A percentile compares a stretch with the other conserved stretches of the same genome.
Conservation (phyloP, 2,888 invertebrate species). For the Metallyticus violacea region DNA sequence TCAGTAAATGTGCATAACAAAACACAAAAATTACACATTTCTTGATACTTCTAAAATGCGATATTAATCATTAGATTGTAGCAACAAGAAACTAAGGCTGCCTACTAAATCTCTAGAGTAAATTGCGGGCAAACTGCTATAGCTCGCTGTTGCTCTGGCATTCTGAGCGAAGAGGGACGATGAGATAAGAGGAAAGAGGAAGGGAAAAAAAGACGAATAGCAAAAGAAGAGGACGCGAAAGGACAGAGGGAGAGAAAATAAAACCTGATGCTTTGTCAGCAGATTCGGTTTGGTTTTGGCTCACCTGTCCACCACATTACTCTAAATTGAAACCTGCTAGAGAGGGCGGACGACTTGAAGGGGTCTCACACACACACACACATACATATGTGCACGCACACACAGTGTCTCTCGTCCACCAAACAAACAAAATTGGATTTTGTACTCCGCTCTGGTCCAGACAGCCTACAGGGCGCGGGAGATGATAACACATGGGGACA, state of each 20-base stretch:
- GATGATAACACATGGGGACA: not conserved
- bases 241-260: conserved; percentile 6
- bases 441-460: conserved; percentile 24
- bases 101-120: too few relatives aligned
- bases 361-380: not conserved
- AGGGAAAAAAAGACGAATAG: not conserved
- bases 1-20: too few relatives aligned
- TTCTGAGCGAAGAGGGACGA: not conserved
- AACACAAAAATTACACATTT: too few relatives aligned
- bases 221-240: not conserved
- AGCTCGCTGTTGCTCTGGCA: not conserved
- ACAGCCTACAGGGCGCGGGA: not conserved
- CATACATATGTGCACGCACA: not conserved
- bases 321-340: conserved; percentile 30
- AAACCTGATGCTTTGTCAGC: conserved; percentile 30
- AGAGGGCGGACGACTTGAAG: conserved; percentile 3
- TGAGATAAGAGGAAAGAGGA: not conserved
- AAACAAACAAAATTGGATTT: conserved; percentile 33
- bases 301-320: conserved; percentile 31
- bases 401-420: conserved; percentile 2
- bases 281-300: conserved; percentile 24
- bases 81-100: too few relatives aligned
- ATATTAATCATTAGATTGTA: too few relatives aligned
- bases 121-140: not conserved
- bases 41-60: too few relatives aligned